Evolutionary conservation across 2,888 invertebrate species (phyloP).

Genomic region (Stictocephala bisonia): DNA sequence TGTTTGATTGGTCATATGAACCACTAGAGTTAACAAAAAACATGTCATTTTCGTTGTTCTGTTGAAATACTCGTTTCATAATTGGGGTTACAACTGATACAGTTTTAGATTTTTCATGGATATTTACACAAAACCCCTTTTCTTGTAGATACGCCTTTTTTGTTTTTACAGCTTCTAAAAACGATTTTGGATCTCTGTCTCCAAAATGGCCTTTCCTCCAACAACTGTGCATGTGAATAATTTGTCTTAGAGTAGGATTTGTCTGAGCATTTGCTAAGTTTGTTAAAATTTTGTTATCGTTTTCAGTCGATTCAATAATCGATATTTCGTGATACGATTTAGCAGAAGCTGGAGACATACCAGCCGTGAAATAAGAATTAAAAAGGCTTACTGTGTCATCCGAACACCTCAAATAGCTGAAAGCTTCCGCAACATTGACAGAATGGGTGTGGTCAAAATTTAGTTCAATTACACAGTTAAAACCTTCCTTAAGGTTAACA

Average conservation of each 20-base stretch:
- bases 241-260: conserved; percentile 31
- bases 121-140: conserved; percentile 9
- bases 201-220: conserved; percentile 3
- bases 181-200: conserved; percentile 21
- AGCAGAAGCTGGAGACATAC: conserved; percentile 15
- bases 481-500: conserved; percentile 27
- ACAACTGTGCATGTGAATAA: conserved; percentile 28
- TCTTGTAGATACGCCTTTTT: background rate
- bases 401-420: conserved; percentile 18
- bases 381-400: conserved; percentile 15
- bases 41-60: conserved; percentile 16
- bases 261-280: conserved; percentile 36
- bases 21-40: conserved; percentile 27
- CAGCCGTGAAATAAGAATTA: conserved; percentile 25
- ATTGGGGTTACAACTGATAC: conserved; percentile 27
- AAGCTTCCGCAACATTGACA: conserved; percentile 28
- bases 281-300: conserved; percentile 22
- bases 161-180: conserved; percentile 22
- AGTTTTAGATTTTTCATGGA: conserved; percentile 27
- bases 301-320: conserved; percentile 20
- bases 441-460: conserved; percentile 22
- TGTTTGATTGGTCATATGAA: conserved; percentile 22
- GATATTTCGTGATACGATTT: conserved; percentile 21
- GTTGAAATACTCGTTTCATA: conserved; percentile 31
- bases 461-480: conserved; percentile 12